phyloP scores from a whole-genome alignment of 2,113 vertebrate species.

The Procavia capensis region DNA sequence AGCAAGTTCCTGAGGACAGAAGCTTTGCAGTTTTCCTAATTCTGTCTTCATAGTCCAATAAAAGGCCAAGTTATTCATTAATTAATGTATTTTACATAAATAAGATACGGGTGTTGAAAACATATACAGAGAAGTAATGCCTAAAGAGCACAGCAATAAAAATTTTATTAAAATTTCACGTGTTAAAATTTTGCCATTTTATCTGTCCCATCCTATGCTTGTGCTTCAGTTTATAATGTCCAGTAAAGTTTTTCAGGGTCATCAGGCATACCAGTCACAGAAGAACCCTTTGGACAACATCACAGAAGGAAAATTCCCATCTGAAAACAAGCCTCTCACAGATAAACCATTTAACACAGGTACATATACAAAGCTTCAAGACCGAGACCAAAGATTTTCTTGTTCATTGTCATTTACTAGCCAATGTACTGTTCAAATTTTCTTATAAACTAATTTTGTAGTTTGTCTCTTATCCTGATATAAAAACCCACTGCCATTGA shows the following conservation, averaged over 20 bases:
- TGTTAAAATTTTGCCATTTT: neutral
- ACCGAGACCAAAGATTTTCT: neutral
- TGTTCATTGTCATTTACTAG: neutral
- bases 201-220: neutral
- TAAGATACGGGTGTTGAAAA: neutral
- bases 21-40: neutral
- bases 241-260: slow-evolving; percentile 25
- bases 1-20: neutral
- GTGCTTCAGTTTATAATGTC: neutral
- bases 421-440: neutral
- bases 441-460: neutral
- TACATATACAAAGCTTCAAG: neutral
- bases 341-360: neutral
- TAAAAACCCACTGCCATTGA: too few relatives aligned
- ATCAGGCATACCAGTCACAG: fast-evolving
- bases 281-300: fast-evolving
- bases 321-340: fast-evolving
- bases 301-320: neutral
- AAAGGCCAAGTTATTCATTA: neutral
- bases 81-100: neutral
- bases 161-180: neutral
- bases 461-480: too few relatives aligned
- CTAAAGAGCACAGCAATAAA: neutral
- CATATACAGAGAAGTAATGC: neutral
- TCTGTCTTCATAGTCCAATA: neutral